These are phyloP conservation scores for Podarcis lilfordi DNA, from an alignment of 2,797 vertebrate species.

Conservation along the genomic window DNA sequence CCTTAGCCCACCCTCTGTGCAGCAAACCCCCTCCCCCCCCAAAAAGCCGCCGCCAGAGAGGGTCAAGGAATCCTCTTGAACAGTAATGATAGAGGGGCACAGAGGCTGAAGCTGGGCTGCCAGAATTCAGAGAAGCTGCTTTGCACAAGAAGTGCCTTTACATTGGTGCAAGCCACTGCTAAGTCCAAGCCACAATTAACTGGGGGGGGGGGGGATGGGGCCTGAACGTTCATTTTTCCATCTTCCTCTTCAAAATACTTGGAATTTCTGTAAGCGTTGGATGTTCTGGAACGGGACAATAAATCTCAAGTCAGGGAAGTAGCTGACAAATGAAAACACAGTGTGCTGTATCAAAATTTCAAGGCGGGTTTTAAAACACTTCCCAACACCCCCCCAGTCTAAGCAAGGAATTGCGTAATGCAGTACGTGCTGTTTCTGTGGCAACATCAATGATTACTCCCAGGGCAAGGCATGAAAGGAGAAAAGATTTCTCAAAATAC, in stretches of 20 bases:
- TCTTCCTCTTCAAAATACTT: conserved; percentile 13
- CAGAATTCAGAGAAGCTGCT: not conserved
- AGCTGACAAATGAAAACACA: not conserved
- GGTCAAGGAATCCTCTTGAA: not conserved
- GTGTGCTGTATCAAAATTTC: not conserved
- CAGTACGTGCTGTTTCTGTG: conserved; percentile 29
- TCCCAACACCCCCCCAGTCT: not conserved
- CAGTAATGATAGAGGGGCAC: not conserved
- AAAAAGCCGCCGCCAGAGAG: not conserved
- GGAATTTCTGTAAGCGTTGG: not conserved
- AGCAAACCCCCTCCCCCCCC: not conserved
- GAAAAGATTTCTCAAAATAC: conserved; percentile 6
- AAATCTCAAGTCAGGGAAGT: not conserved
- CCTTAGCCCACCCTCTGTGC: not conserved
- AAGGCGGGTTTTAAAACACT: not conserved
- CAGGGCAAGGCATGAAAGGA: not conserved
- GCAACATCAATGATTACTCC: conserved; percentile 23
- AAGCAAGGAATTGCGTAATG: not conserved
- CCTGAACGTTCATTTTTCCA: not conserved
- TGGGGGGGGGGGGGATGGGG: no score
- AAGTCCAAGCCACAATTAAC: not conserved
- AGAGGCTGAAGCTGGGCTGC: not conserved
- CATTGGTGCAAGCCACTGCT: not conserved
- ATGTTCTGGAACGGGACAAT: not conserved
- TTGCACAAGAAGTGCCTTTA: not conserved